These are phyloP conservation scores for Spodoptera picta DNA, from an alignment of 2,888 invertebrate species.

Conservation along the genomic window DNA sequence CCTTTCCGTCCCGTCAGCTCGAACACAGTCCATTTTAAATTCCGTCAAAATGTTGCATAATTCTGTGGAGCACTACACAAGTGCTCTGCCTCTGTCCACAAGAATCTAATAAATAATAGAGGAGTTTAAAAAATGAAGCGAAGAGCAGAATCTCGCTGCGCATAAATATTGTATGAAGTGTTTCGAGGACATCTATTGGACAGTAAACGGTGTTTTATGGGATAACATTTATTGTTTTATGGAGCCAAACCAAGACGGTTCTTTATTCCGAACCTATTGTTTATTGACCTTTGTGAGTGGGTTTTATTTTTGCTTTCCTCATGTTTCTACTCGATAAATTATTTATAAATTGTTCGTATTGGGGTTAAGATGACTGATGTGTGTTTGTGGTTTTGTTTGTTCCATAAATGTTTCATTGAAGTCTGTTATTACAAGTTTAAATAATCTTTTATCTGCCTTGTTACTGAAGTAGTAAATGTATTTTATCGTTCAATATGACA, in stretches of 20 bases:
- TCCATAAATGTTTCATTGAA: constrained; percentile 1
- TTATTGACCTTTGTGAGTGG: constrained; percentile 63
- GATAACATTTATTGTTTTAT: constrained; percentile 84
- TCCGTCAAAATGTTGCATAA: constrained; percentile 11
- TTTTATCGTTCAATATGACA: too few species aligned
- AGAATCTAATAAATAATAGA: constrained; percentile 62
- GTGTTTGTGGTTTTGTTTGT: constrained; percentile 17
- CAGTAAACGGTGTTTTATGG: constrained; percentile 84
- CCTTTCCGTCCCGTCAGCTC: background rate
- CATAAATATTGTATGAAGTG: constrained; percentile 86
- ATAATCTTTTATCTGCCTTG: too few species aligned
- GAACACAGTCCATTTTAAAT: constrained; percentile 1
- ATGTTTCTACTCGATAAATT: constrained; percentile 45
- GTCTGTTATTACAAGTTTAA: too few species aligned
- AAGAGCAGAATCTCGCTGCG: constrained; percentile 55
- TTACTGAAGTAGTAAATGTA: too few species aligned
- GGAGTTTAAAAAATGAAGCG: constrained; percentile 62
- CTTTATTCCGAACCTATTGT: constrained; percentile 70
- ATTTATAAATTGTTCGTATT: constrained; percentile 37
- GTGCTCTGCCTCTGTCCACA: constrained; percentile 33
- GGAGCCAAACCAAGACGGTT: constrained; percentile 70
- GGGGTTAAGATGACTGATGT: constrained; percentile 25
- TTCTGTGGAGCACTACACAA: constrained; percentile 16
- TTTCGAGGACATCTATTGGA: constrained; percentile 79
- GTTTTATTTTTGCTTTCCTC: constrained; percentile 38